A percentile compares a stretch with the other conserved stretches of the same genome.
Evolutionary conservation across 1,140 invertebrate genomes (phyloP).

Genomic region (Paracyclopina nana): DNA sequence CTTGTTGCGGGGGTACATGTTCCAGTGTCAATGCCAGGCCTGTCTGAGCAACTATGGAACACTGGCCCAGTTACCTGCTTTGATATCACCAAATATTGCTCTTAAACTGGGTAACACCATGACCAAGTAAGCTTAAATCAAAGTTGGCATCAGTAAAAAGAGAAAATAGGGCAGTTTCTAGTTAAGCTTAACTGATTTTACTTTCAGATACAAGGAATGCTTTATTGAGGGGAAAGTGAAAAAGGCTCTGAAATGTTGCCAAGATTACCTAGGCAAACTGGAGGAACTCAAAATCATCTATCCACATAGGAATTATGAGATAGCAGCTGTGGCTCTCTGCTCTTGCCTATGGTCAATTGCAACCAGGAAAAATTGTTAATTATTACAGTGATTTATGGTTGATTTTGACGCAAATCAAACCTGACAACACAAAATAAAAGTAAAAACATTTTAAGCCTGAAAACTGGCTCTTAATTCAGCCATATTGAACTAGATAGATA

Average conservation of each 20-base stretch:
- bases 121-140: not conserved
- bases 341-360: not conserved
- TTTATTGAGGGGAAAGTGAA: not conserved
- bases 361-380: too few species aligned
- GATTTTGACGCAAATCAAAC: too few species aligned
- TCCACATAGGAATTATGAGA: not conserved
- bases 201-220: not conserved
- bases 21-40: constrained; percentile 7
- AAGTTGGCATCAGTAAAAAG: not conserved
- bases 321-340: not conserved
- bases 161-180: not conserved
- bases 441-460: too few species aligned
- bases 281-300: not conserved
- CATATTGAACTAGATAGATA: too few species aligned
- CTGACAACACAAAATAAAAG: too few species aligned
- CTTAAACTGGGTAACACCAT: not conserved
- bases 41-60: constrained; percentile 7
- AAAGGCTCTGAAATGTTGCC: not conserved
- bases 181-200: not conserved
- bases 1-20: not conserved
- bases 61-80: not conserved
- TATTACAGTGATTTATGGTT: too few species aligned
- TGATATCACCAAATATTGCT: not conserved
- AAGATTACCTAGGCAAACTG: not conserved
- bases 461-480: too few species aligned